Evolutionary conservation across 2,888 invertebrate species (phyloP), one percentile per base, ranked within the genome.

Genomic region (Hyles lineata): DNA sequence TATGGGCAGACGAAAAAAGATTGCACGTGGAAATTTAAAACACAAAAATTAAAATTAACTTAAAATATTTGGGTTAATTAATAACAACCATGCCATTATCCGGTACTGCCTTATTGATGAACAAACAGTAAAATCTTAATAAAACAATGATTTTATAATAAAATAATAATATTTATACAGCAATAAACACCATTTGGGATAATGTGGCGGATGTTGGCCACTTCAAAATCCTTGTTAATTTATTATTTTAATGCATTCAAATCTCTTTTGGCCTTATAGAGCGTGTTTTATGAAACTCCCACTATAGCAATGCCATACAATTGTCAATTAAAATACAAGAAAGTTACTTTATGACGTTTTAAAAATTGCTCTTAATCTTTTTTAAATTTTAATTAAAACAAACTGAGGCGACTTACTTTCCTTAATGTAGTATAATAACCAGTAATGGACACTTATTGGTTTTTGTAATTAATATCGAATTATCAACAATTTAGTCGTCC

Each of bases 181-280:
- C 67, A 23, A 67, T 67, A 50, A 67, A 50, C 17, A 50, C 43
- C 67, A 50, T 6, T 67, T 67, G 50, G 23, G 67, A 23, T 67
- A 50, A 67, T 50, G 67, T 67, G 43, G 67, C 67, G 67, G 67
- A 67, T 67, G 50, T 50, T 43, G 50, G 17, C 67, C 50, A 50
- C 67, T 43, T 67, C 15, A 23, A 50, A 50, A 67, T 32, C 25
- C 9, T 23, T 21, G 43, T 17, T 43, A 67, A 67, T 67, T 67
- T 67, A 67, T 67, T 67, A 15, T 11, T 67, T 50, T 50, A 67
- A 67, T 67, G 67, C 67, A 67, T 23, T 67, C 43, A 50, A 23
- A 43, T 43, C 21, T 23, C 50, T 50, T 43, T 50, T 50, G 15
- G 23, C 67, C 67, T 67, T 67, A 67, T 50, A 67, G 43, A 50